Percentiles rank a stretch among this genome's conserved stretches.
These are phyloP conservation scores for Byasa hedistus DNA, from an alignment of 2,888 invertebrate genomes.

Conservation along the genomic window DNA sequence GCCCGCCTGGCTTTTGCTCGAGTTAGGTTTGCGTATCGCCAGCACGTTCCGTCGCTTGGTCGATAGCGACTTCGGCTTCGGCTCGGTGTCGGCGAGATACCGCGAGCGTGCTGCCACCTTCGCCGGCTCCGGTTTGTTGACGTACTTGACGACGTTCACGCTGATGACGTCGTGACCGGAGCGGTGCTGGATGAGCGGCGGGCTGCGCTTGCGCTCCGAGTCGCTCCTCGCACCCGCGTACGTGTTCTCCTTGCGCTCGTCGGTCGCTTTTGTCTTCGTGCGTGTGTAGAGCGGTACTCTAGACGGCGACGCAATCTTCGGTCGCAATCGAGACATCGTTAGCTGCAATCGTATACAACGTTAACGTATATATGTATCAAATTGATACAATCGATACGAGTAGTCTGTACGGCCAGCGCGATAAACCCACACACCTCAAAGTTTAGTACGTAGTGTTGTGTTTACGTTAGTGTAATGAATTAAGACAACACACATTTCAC, in stretches of 20 bases:
- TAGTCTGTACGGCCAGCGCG: neutral
- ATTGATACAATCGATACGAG: neutral
- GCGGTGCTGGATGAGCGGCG: constrained; percentile 49
- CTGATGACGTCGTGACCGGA: constrained; percentile 59
- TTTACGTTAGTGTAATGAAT: constrained; percentile 49
- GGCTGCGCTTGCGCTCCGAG: constrained; percentile 48
- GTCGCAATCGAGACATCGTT: constrained; percentile 67
- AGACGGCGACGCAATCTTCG: constrained; percentile 62
- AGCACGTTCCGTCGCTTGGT: constrained; percentile 66
- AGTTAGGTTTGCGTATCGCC: constrained; percentile 66
- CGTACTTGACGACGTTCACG: constrained; percentile 51
- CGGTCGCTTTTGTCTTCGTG: constrained; percentile 62
- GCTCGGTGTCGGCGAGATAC: constrained; percentile 61
- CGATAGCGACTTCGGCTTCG: constrained; percentile 62
- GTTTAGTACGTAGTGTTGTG: constrained; percentile 45
- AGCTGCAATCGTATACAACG: constrained; percentile 52
- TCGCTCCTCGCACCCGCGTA: constrained; percentile 64
- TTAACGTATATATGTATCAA: neutral
- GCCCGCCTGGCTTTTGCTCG: constrained; percentile 60
- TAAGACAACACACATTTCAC: constrained; percentile 58
- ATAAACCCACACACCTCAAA: constrained; percentile 24
- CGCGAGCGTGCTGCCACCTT: constrained; percentile 56
- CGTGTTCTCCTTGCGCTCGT: constrained; percentile 73
- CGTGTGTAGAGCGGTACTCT: constrained; percentile 64
- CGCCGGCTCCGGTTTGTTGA: constrained; percentile 59